A percentile compares a stretch with the other conserved stretches of the same genome.
These are phyloP conservation scores for Dione juno DNA, from an alignment of 2,888 invertebrate genomes.

Conservation along the genomic window DNA sequence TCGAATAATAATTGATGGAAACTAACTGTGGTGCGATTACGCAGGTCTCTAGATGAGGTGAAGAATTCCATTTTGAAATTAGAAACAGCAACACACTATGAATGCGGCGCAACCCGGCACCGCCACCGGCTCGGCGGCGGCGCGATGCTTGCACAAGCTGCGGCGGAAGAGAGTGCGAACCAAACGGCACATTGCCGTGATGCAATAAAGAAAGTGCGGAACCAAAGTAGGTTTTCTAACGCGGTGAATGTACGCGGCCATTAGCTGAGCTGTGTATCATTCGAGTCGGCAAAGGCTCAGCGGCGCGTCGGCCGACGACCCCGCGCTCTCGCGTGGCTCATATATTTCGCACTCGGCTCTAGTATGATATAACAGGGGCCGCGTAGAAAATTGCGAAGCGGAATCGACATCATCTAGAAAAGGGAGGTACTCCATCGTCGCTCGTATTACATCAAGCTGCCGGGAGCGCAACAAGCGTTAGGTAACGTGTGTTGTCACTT, in stretches of 20 bases:
- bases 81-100: constrained; percentile 56
- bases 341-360: constrained; percentile 70
- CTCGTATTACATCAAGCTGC: constrained; percentile 67
- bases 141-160: constrained; percentile 71
- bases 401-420: constrained; percentile 55
- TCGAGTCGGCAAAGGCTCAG: constrained; percentile 60
- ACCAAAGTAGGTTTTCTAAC: constrained; percentile 80
- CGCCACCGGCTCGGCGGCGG: constrained; percentile 47
- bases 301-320: constrained; percentile 56
- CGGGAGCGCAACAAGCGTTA: constrained; percentile 68
- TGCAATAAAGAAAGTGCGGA: constrained; percentile 83
- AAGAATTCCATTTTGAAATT: constrained; percentile 63
- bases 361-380: constrained; percentile 61
- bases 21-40: constrained; percentile 43
- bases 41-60: constrained; percentile 51
- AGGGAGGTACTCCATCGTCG: constrained; percentile 55
- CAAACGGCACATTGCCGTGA: constrained; percentile 76
- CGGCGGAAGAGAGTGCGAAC: constrained; percentile 78
- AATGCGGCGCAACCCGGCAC: constrained; percentile 54
- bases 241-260: constrained; percentile 80
- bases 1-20: constrained; percentile 58
- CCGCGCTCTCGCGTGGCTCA: constrained; percentile 56
- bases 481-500: constrained; percentile 77
- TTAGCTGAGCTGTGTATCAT: constrained; percentile 77
- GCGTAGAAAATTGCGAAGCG: constrained; percentile 63